Evolutionary conservation across 2,113 vertebrate genomes (phyloP).

Genomic region (Sphyrna mokarran): DNA sequence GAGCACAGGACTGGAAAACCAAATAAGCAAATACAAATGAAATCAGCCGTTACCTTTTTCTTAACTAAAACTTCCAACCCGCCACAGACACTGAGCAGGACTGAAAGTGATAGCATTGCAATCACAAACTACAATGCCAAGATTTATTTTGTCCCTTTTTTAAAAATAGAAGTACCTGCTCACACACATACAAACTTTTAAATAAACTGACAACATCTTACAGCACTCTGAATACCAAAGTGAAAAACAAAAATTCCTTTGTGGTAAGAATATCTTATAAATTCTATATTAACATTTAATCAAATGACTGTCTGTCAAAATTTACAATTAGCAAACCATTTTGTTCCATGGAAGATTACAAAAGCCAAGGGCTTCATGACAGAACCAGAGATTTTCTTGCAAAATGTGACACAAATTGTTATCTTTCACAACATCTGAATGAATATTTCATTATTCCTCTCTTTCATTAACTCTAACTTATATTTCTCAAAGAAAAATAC

Average conservation of each 20-base stretch:
- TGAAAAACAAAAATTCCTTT: neutral
- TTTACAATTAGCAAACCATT: neutral
- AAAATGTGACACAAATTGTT: neutral
- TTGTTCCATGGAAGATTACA: neutral
- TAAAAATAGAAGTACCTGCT: neutral
- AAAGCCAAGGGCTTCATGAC: neutral
- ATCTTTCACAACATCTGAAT: neutral
- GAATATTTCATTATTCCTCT: neutral
- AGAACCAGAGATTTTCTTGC: neutral
- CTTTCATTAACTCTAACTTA: neutral
- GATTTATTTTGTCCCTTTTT: neutral
- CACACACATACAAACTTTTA: neutral
- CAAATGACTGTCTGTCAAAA: neutral
- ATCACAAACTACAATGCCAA: neutral
- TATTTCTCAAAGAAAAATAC: neutral
- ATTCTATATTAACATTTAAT: neutral
- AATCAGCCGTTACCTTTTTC: conserved; percentile 31
- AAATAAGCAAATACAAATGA: conserved; percentile 37
- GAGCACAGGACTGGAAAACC: conserved; percentile 37
- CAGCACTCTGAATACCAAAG: neutral
- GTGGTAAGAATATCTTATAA: neutral
- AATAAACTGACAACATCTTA: neutral
- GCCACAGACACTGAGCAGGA: neutral
- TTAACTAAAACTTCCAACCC: neutral
- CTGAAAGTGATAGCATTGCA: neutral